A percentile compares a stretch with the other conserved stretches of the same genome.
Evolutionary conservation across 2,888 invertebrate species (phyloP).

Genomic region (Galerucella pusilla): DNA sequence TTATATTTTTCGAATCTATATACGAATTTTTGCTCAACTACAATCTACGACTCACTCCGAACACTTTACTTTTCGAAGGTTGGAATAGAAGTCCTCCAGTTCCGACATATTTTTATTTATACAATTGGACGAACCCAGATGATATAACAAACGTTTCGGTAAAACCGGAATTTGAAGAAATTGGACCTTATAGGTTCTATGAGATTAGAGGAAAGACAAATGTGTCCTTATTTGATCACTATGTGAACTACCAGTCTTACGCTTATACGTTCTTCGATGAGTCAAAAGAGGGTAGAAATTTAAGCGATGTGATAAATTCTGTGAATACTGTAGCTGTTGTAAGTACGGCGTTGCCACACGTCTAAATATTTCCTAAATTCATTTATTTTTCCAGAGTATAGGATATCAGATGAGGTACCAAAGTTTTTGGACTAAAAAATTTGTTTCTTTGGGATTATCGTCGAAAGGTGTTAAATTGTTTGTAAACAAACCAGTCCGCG

Average conservation of each 20-base stretch:
- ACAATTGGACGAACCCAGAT: conserved; percentile 65
- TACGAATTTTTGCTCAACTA: conserved; percentile 53
- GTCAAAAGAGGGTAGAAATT: conserved; percentile 73
- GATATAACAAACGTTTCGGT: conserved; percentile 67
- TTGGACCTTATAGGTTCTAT: conserved; percentile 75
- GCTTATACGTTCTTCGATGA: conserved; percentile 77
- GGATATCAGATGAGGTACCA: conserved; percentile 71
- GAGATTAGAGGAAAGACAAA: conserved; percentile 79
- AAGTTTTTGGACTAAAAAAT: conserved; percentile 68
- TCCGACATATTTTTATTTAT: conserved; percentile 59
- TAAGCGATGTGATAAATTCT: conserved; percentile 77
- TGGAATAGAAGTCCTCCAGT: conserved; percentile 61
- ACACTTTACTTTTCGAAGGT: conserved; percentile 55
- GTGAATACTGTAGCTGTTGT: conserved; percentile 85
- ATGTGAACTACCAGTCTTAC: conserved; percentile 76
- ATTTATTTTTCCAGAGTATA: conserved; percentile 67
- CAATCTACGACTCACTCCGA: conserved; percentile 52
- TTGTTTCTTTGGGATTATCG: conserved; percentile 66
- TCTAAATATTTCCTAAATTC: background rate
- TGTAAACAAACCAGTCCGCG: conserved; percentile 73
- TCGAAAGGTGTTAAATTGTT: conserved; percentile 61
- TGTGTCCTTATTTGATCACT: conserved; percentile 78
- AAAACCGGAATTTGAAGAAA: conserved; percentile 70
- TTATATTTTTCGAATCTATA: conserved; percentile 56
- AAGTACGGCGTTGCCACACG: conserved; percentile 55